These are phyloP conservation scores for Cantharis rufa DNA, from an alignment of 2,888 invertebrate species.

Conservation along the genomic window DNA sequence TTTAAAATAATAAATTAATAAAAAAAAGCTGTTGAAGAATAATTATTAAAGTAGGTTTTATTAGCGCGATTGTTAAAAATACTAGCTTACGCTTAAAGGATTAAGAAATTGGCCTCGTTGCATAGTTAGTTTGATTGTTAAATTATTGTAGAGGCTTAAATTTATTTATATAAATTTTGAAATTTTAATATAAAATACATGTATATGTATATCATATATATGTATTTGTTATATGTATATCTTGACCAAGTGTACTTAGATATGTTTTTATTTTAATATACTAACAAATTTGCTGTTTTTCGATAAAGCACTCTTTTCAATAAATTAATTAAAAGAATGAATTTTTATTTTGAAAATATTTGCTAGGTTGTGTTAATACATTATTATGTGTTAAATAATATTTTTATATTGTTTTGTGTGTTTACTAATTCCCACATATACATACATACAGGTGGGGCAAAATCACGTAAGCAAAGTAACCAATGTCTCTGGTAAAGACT, in stretches of 20 bases:
- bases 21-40: not conserved
- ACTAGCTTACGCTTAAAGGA: slow-evolving; percentile 24
- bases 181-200: slow-evolving; percentile 43
- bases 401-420: slow-evolving; percentile 50
- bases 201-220: slow-evolving; percentile 15
- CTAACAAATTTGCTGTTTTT: slow-evolving; percentile 50
- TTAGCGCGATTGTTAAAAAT: slow-evolving; percentile 1
- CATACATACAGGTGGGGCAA: slow-evolving; percentile 59
- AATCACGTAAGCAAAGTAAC: slow-evolving; percentile 59
- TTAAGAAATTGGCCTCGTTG: slow-evolving; percentile 47
- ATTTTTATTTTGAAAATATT: slow-evolving; percentile 47
- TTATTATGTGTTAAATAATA: slow-evolving; percentile 51
- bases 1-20: not conserved
- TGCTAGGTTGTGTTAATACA: slow-evolving; percentile 52
- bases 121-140: slow-evolving; percentile 53
- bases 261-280: slow-evolving; percentile 50
- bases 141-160: slow-evolving; percentile 55
- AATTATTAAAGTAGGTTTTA: not conserved
- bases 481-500: slow-evolving; percentile 58
- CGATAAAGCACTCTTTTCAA: slow-evolving; percentile 43
- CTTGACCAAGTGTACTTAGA: slow-evolving; percentile 52
- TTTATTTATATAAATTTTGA: slow-evolving; percentile 49
- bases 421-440: slow-evolving; percentile 58
- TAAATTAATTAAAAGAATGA: slow-evolving; percentile 49
- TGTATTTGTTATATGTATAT: slow-evolving; percentile 36